These are phyloP conservation scores for Notolepis coatsorum DNA, from an alignment of 2,797 vertebrate genomes.

Conservation along the genomic window DNA sequence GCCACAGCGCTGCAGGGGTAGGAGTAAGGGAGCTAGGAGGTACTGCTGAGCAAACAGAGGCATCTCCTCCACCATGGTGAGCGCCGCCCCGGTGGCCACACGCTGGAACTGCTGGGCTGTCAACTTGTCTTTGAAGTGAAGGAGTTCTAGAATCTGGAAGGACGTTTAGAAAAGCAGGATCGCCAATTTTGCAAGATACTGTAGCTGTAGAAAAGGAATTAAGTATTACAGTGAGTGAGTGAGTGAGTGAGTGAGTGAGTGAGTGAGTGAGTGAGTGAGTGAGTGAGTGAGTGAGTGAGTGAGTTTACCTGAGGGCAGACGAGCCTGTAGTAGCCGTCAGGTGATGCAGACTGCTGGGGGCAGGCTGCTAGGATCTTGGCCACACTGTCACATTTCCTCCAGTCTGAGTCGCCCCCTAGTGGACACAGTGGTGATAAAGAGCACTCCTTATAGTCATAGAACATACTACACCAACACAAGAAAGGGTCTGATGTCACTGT, in stretches of 20 bases:
- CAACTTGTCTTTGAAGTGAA: constrained; percentile 88
- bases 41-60: constrained; percentile 81
- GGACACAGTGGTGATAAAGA: no score
- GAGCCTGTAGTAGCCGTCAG: constrained; percentile 85
- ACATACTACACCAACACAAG: no score
- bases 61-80: constrained; percentile 82
- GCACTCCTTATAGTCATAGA: no score
- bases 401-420: constrained; percentile 87
- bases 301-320: constrained; percentile 91
- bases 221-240: background rate
- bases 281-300: background rate
- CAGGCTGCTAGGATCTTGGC: constrained; percentile 91
- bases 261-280: background rate
- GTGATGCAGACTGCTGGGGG: constrained; percentile 90
- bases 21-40: constrained; percentile 85
- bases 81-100: constrained; percentile 85
- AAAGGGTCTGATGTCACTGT: no score
- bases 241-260: background rate
- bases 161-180: background rate
- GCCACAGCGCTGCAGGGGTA: constrained; percentile 79
- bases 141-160: constrained; percentile 86
- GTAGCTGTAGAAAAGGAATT: background rate
- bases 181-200: background rate
- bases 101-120: constrained; percentile 88
- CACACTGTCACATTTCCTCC: constrained; percentile 90